Base-by-base conservation (phyloP, 2,797 vertebrate genomes). In the Anniella stebbinsi region DNA sequence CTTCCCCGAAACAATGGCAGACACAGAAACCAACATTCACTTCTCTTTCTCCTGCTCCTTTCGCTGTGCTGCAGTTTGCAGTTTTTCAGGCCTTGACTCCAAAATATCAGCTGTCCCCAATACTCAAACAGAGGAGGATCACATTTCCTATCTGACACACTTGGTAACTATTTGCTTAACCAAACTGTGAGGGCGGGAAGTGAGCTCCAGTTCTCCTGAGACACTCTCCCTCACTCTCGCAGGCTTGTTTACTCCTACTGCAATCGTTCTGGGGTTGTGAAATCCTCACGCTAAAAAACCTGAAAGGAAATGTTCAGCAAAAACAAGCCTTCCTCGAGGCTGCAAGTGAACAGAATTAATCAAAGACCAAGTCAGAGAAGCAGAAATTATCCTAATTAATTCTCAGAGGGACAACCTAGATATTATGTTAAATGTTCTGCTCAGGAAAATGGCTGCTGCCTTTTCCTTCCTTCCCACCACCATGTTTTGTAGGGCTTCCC, bases 191-290 rank as follows among this genome's bases (percentile, higher is more conserved):
- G 97, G 94, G 87, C 93, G 96, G 95, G 92, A 94, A 93, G 95
- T 92, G 95, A 94, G 88, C 88, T 93, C 93, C 87, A 95, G 93
- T 93, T 94, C 97, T 96, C 96, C 89, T 92, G 96, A 96, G 97
- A 38, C 95, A 93, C 93, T 89, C 94, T 93, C 91, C 5, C 54
- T 76, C 57, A 28, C 13, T 8, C 70, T 83, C 48, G 66, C 95
- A 90, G 87, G 94, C 94, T 96, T 95, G 91, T 97, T 97, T 97
- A 96, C 94, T 92, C 60, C 91, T 95, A 84, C 96, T 96, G 96
- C 96, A 97, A 97, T 67, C 89, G 76, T 80, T 93, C 77, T 88
- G 89, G 81, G 91, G 92, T 97, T 97, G 96, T 97, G 97, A 97
- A 97, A 97, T 97, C 96, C 83, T 63, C 84, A 13, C 87, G 69